These are phyloP conservation scores for Cotesia vestalis DNA, from an alignment of 1,140 invertebrate species.

Conservation along the genomic window DNA sequence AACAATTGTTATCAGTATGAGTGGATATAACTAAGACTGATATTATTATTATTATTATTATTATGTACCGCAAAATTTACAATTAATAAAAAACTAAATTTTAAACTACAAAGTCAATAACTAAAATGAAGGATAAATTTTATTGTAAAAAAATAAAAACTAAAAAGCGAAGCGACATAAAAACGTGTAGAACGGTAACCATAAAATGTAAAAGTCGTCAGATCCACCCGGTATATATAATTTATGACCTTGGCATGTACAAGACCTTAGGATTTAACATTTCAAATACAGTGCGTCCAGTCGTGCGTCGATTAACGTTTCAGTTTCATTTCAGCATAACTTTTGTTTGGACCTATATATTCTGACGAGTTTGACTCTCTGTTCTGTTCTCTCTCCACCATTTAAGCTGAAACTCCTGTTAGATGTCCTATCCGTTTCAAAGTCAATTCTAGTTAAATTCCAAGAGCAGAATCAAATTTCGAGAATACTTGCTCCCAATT, in stretches of 20 bases:
- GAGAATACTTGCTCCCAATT: neutral
- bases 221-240: constrained; percentile 19
- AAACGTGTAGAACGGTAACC: neutral
- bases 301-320: constrained; percentile 6
- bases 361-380: neutral
- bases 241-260: constrained; percentile 47
- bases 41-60: too few species aligned
- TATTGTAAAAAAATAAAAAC: too few species aligned
- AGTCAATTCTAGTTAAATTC: neutral
- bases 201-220: constrained; percentile 11
- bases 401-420: too few species aligned
- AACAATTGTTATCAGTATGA: too few species aligned
- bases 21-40: too few species aligned
- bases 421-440: too few species aligned
- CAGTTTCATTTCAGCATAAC: neutral
- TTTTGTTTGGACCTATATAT: neutral
- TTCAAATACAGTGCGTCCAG: constrained; percentile 34
- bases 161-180: neutral
- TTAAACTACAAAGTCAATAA: too few species aligned
- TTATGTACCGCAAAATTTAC: too few species aligned
- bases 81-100: too few species aligned
- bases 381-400: too few species aligned
- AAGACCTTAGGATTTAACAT: constrained; percentile 54
- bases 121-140: too few species aligned
- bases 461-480: neutral